phyloP scores from a whole-genome alignment of 2,888 invertebrate species.

The Luperina nickerlii region DNA sequence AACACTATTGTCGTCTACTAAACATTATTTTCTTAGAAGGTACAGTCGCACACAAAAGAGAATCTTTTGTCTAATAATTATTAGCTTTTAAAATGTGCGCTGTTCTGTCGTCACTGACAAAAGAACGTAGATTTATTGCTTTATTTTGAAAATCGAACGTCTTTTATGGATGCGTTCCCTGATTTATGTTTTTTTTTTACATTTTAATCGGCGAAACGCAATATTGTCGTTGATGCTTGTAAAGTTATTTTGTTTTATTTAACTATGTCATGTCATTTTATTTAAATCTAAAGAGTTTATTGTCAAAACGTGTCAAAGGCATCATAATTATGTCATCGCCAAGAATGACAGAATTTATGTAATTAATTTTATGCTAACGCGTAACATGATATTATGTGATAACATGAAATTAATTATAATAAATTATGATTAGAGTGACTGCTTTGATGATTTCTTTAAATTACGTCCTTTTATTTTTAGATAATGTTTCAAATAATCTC shows the following conservation, averaged over 20 bases:
- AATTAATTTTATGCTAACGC: constrained; percentile 27
- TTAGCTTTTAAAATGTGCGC: constrained; percentile 73
- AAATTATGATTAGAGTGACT: constrained; percentile 43
- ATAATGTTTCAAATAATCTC: constrained; percentile 11
- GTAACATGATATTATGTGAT: constrained; percentile 39
- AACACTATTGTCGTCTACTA: constrained; percentile 71
- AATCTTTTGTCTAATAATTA: constrained; percentile 74
- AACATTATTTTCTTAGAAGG: constrained; percentile 77
- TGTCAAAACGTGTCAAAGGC: constrained; percentile 40
- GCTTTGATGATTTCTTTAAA: constrained; percentile 25
- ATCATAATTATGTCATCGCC: constrained; percentile 51
- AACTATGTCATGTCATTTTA: constrained; percentile 21
- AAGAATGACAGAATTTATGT: constrained; percentile 28
- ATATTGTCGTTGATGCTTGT: constrained; percentile 40
- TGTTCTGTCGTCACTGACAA: constrained; percentile 66
- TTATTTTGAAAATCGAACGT: constrained; percentile 65
- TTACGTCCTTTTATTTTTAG: background rate
- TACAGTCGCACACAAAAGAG: constrained; percentile 62
- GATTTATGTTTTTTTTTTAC: constrained; percentile 64
- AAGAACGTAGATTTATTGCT: constrained; percentile 68
- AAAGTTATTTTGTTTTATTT: constrained; percentile 34
- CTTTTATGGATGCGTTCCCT: constrained; percentile 62
- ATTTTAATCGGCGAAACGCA: constrained; percentile 48
- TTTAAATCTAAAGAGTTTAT: constrained; percentile 16
- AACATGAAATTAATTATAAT: constrained; percentile 48